phyloP scores from a whole-genome alignment of 2,113 vertebrate genomes.

The Triplophysa dalaica region DNA sequence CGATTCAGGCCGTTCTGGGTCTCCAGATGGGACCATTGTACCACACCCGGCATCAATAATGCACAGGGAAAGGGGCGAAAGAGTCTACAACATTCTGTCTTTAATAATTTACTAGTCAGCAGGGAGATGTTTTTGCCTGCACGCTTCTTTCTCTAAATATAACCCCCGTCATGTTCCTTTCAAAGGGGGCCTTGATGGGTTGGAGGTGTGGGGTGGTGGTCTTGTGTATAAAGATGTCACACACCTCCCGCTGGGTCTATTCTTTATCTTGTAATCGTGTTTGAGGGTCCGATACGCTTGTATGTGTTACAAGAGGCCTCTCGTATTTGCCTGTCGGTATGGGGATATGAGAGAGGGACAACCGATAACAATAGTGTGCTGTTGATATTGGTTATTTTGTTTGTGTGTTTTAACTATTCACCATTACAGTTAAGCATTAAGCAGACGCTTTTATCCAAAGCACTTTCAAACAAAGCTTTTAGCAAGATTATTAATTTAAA shows the following conservation, averaged over 20 bases:
- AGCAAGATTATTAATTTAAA: background rate
- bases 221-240: conserved; percentile 70
- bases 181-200: conserved; percentile 17
- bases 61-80: conserved; percentile 70
- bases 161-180: conserved; percentile 58
- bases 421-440: no score
- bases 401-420: background rate
- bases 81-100: conserved; percentile 48
- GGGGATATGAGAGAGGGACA: background rate
- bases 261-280: conserved; percentile 72
- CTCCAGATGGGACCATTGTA: conserved; percentile 77
- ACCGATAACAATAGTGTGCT: background rate
- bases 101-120: conserved; percentile 76
- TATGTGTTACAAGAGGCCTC: conserved; percentile 12
- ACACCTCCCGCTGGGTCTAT: conserved; percentile 53
- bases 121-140: conserved; percentile 65
- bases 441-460: no score
- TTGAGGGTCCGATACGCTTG: conserved; percentile 37
- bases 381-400: background rate
- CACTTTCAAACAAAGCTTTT: no score
- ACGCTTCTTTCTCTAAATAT: conserved; percentile 67
- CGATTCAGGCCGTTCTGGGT: conserved; percentile 54
- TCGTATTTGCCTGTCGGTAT: background rate
- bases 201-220: conserved; percentile 41
- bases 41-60: conserved; percentile 74